phyloP scores from a whole-genome alignment of 2,888 invertebrate species.

The Thera obeliscata region DNA sequence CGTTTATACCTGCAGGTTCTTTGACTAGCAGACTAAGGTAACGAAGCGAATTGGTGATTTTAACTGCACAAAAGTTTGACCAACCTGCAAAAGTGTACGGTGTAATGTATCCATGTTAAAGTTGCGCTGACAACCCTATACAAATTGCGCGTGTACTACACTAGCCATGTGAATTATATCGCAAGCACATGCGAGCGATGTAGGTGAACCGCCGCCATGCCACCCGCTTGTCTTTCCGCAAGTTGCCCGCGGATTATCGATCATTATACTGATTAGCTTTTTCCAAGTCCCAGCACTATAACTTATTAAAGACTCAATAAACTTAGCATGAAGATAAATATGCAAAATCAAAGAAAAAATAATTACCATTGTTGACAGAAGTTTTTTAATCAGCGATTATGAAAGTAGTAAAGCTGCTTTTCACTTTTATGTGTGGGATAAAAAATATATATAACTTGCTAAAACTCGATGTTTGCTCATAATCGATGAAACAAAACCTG shows the following conservation, averaged over 20 bases:
- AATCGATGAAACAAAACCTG: constrained; percentile 13
- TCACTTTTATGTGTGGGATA: too few relatives aligned
- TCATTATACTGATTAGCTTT: constrained; percentile 20
- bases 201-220: constrained; percentile 46
- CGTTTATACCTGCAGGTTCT: too few relatives aligned
- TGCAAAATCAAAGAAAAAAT: background rate
- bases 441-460: background rate
- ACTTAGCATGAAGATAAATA: background rate
- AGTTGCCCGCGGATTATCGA: constrained; percentile 22
- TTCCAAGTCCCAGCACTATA: constrained; percentile 5
- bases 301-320: background rate
- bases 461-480: background rate
- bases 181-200: constrained; percentile 53
- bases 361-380: too few relatives aligned
- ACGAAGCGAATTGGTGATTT: too few relatives aligned
- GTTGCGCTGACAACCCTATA: constrained; percentile 54
- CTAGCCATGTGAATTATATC: constrained; percentile 64
- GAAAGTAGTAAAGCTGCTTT: too few relatives aligned
- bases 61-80: too few relatives aligned
- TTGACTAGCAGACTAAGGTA: too few relatives aligned
- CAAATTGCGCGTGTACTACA: constrained; percentile 62
- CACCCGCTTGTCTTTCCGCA: constrained; percentile 29
- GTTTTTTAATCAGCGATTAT: too few relatives aligned
- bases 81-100: too few relatives aligned
- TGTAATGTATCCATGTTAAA: background rate